Percentiles rank a stretch among this genome's conserved stretches.
Conservation (phyloP, 2,113 vertebrate genomes). For the Leucopsar rothschildi region DNA sequence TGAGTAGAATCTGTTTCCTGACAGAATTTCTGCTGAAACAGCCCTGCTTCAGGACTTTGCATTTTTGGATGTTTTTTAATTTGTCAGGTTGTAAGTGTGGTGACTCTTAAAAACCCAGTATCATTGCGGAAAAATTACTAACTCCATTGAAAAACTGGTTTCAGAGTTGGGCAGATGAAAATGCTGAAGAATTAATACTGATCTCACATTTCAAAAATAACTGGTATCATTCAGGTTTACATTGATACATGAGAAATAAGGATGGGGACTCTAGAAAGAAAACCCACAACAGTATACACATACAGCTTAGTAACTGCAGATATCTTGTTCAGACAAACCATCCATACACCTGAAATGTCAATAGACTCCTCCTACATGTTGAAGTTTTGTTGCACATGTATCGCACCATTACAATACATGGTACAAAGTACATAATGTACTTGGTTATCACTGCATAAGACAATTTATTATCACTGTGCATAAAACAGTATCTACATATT, state of each 20-base stretch:
- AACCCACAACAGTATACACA: neutral
- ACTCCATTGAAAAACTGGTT: neutral
- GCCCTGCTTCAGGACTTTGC: neutral
- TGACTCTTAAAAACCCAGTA: neutral
- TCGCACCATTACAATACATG: neutral
- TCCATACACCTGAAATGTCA: neutral
- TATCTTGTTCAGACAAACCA: neutral
- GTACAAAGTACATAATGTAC: too few species aligned
- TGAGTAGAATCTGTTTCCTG: neutral
- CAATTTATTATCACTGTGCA: neutral
- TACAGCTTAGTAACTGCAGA: neutral
- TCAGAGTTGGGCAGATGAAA: neutral
- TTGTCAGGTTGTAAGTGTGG: neutral
- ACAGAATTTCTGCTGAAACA: neutral
- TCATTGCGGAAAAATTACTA: fast-evolving
- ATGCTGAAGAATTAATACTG: neutral
- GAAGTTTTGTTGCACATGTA: neutral
- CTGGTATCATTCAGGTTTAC: neutral
- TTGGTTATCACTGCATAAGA: neutral
- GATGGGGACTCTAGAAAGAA: neutral
- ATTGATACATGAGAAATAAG: neutral
- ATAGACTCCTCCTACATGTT: neutral
- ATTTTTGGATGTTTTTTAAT: neutral
- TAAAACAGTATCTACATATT: neutral
- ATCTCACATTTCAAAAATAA: neutral